These are phyloP conservation scores for Eupeodes corollae DNA, from an alignment of 1,140 invertebrate species.

Conservation along the genomic window DNA sequence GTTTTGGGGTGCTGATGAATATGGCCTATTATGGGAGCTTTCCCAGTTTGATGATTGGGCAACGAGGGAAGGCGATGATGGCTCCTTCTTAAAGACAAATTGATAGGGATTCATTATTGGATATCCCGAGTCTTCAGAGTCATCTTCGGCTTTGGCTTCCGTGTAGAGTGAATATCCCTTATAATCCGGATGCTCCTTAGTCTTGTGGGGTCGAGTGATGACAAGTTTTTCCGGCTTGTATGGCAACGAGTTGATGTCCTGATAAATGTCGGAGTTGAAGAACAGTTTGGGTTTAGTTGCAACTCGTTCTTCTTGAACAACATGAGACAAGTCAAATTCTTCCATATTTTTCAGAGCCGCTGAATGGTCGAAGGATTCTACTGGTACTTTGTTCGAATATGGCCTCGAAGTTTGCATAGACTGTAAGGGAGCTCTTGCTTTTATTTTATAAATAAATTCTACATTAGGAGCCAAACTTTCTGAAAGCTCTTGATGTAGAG, in stretches of 20 bases:
- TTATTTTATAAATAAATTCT: constrained; percentile 34
- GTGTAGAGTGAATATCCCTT: constrained; percentile 30
- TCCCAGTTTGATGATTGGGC: background rate
- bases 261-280: constrained; percentile 34
- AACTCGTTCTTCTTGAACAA: constrained; percentile 15
- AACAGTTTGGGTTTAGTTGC: constrained; percentile 25
- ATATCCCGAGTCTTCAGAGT: constrained; percentile 16
- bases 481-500: background rate
- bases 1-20: background rate
- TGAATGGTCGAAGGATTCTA: constrained; percentile 28
- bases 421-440: constrained; percentile 27
- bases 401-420: constrained; percentile 33
- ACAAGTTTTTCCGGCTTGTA: constrained; percentile 23
- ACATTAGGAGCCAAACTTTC: constrained; percentile 20
- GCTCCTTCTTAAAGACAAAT: constrained; percentile 30
- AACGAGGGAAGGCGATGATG: constrained; percentile 3
- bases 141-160: constrained; percentile 13
- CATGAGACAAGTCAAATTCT: constrained; percentile 32
- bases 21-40: constrained; percentile 6
- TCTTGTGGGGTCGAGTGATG: constrained; percentile 12
- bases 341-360: constrained; percentile 30
- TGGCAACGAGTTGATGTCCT: constrained; percentile 32
- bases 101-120: constrained; percentile 27
- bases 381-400: constrained; percentile 23
- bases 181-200: constrained; percentile 23